phyloP scores from a whole-genome alignment of 2,797 vertebrate species.

The Neopelma chrysocephalum region DNA sequence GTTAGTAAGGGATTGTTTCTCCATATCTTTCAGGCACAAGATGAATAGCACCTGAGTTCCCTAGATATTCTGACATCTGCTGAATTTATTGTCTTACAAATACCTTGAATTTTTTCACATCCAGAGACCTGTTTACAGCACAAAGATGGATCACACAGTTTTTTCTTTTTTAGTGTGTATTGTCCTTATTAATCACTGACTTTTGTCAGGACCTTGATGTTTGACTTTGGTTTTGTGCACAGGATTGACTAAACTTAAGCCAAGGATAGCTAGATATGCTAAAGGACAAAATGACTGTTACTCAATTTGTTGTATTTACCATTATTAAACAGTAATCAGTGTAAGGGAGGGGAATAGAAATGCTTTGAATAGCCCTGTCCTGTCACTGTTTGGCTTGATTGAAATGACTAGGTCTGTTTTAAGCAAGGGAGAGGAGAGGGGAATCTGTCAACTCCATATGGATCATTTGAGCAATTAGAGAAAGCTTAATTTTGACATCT shows the following conservation, averaged over 20 bases:
- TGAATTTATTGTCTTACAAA: conserved; percentile 51
- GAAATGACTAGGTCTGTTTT: neutral
- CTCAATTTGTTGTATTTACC: neutral
- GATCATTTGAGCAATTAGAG: neutral
- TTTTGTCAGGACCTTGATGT: conserved; percentile 11
- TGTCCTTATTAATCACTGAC: conserved; percentile 48
- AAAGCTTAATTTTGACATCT: neutral
- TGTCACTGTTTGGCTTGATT: neutral
- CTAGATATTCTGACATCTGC: conserved; percentile 31
- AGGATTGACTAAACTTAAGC: conserved; percentile 28
- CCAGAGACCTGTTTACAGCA: conserved; percentile 15
- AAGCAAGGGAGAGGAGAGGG: neutral
- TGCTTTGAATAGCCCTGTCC: neutral
- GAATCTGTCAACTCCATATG: neutral
- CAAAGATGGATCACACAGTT: neutral
- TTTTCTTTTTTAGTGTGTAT: conserved; percentile 24
- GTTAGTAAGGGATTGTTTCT: conserved; percentile 14
- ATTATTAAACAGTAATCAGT: conserved; percentile 6
- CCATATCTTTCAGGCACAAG: conserved; percentile 14
- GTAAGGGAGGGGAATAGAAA: neutral
- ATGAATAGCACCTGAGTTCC: conserved; percentile 18
- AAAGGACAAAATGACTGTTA: conserved; percentile 30
- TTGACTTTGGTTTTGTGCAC: conserved; percentile 35
- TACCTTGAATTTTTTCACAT: conserved; percentile 38
- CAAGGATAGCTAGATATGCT: conserved; percentile 5